Evolutionary conservation across 2,113 vertebrate species (phyloP), one percentile per base, ranked within the genome.

Genomic region (Neolamprologus kungweensis): DNA sequence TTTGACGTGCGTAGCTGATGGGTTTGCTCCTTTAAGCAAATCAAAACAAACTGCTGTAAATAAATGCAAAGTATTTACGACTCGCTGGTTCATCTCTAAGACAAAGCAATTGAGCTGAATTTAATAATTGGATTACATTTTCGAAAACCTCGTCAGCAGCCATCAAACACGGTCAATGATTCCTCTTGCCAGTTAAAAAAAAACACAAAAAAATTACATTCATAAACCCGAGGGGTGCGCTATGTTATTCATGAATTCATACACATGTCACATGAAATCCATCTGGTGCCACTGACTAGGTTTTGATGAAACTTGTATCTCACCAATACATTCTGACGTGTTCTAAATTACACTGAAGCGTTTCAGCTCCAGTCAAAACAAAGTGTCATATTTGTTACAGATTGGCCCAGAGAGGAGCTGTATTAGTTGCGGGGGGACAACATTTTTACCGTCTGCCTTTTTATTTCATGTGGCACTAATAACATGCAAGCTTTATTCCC

Each of bases 211-310:
- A 19, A 81, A 75, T 87, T 9, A 55, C 55, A 88, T 88, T 85
- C 63, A 85, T 33, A 63, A 83, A 80, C 58, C 87, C 42, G 14
- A 35, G 33, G 80, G 84, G 28, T 13, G 45, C 3, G 33, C 17
- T 84, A 16, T 47, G 58, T 87, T 93, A 93, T 94, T 92, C 89
- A 95, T 92, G 85, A 88, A 81, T 92, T 88, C 83, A 80, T 82
- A 12, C 85, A 86, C 78, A 71, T 88, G 91, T 93, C 91, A 90
- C 82, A 85, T 42, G 31, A 50, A 88, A 91, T 92, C 55, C 35
- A 37, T 91, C 79, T 51, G 84, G 86, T 83, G 55, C 71, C 75
- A 14, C 51, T 83, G 82, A 84, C 78, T 84, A 71, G 47, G 55
- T 80, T 88, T 42, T 86, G 91, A 86, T 90, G 73, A 82, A 87